Evolutionary conservation across 2,888 invertebrate species (phyloP), one percentile per base, ranked within the genome.

Genomic region (Caenorhabditis japonica): DNA sequence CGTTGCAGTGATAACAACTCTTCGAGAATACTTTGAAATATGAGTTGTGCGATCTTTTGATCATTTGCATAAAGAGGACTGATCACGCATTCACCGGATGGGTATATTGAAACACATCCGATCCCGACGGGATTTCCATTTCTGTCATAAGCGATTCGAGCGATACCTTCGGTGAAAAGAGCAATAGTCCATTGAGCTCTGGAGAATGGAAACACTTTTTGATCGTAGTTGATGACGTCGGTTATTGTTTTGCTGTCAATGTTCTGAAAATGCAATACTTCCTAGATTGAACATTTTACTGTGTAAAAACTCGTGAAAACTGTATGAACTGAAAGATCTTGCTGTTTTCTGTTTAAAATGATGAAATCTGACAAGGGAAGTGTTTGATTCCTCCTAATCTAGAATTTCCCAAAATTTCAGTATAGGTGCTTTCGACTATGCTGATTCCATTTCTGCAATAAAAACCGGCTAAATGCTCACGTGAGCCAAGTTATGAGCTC

Each of bases 11-110:
- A 10, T 39, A 39, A 15, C 7, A 52, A 10, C 21, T 58, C 58
- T 21, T 68, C 44, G 10, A 64, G 25, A 27, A 64, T 64, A 30
- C 55, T 56, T 46, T 13, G 19, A 39, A 64, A 64, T 8, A 64
- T 47, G n/a, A 19, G 0, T 17, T 49, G 55, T 4, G 64, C 64
- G 1, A 49, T 30, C n/a, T 23, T 15, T n/a, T 17, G 15, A 3
- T 55, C 30, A 25, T 64, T 47, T 2, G 64, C 55, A 43, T 64
- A 64, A 34, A 64, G 34, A 4, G 64, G 64, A 30, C 49, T 56
- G 4, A 64, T 55, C 0, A 64, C 64, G 27, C 55, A 41, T 56
- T 64, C 64, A 23, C 64, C 64, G 19, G 64, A 64, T 25, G 55
- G 64, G 43, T 64, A 64, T 12, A 49, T 43, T 0, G 56, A 47